Conservation (phyloP, 2,113 vertebrate species). For the Morone saxatilis region DNA sequence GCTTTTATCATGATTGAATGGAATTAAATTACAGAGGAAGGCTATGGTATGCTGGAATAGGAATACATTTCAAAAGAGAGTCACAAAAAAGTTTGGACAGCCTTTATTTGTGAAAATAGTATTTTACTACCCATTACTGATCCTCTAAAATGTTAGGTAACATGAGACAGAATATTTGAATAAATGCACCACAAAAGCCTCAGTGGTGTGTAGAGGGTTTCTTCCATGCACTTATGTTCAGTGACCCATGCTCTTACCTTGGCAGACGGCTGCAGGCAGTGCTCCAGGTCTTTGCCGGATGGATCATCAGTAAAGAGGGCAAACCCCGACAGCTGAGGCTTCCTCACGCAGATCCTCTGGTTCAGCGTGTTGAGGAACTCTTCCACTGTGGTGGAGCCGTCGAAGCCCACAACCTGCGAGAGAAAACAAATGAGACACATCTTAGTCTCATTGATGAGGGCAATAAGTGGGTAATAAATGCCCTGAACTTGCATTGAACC, state of each 20-base stretch:
- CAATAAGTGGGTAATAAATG: no score
- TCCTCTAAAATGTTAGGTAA: slow-evolving; percentile 11
- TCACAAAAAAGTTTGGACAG: slow-evolving; percentile 7
- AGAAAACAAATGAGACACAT: neutral
- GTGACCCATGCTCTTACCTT: slow-evolving; percentile 81
- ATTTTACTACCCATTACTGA: neutral
- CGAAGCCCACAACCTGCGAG: slow-evolving; percentile 90
- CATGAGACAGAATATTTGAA: slow-evolving; percentile 4
- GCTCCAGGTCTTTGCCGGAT: slow-evolving; percentile 89
- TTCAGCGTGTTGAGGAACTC: slow-evolving; percentile 90
- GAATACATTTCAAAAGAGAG: neutral
- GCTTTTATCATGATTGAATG: slow-evolving; percentile 17
- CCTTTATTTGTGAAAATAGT: slow-evolving; percentile 12
- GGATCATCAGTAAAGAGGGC: slow-evolving; percentile 91
- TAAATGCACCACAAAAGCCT: slow-evolving; percentile 1
- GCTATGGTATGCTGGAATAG: neutral
- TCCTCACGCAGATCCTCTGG: slow-evolving; percentile 89
- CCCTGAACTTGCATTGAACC: no score
- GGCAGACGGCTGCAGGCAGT: slow-evolving; percentile 87
- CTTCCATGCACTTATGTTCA: slow-evolving; percentile 1
- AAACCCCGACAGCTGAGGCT: slow-evolving; percentile 88
- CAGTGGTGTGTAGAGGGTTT: neutral
- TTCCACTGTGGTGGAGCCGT: slow-evolving; percentile 91
- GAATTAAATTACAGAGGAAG: slow-evolving; percentile 21
- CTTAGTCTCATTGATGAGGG: neutral